Evolutionary conservation across 1,140 invertebrate species (phyloP).

Genomic region (Drosophila neocordata): DNA sequence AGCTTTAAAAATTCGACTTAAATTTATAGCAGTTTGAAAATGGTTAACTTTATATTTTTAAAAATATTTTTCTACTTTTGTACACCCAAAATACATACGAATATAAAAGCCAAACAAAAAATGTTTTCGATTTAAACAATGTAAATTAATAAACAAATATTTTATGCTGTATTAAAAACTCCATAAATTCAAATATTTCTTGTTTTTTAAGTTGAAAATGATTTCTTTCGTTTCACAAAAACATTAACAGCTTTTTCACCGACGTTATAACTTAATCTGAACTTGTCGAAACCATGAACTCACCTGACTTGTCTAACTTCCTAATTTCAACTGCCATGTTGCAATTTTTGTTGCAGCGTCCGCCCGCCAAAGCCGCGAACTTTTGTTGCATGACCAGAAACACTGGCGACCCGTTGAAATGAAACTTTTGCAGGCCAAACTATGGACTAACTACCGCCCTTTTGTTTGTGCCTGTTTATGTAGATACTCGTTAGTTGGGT

Average conservation of each 20-base stretch:
- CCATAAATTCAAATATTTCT: too few species aligned
- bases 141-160: too few species aligned
- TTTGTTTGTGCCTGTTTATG: background rate
- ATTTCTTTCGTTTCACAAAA: background rate
- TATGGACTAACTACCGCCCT: background rate
- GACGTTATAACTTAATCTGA: background rate
- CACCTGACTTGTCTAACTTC: background rate
- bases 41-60: too few species aligned
- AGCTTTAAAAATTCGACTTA: background rate
- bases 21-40: background rate
- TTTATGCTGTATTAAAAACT: too few species aligned
- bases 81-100: too few species aligned
- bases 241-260: background rate
- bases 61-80: too few species aligned
- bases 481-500: background rate
- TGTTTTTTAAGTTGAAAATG: too few species aligned
- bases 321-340: slow-evolving; percentile 24
- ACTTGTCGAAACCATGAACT: background rate
- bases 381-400: slow-evolving; percentile 46
- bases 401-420: background rate
- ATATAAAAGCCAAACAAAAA: too few species aligned
- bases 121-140: too few species aligned
- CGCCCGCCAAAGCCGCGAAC: slow-evolving; percentile 31
- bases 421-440: slow-evolving; percentile 2
- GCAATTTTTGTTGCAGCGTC: slow-evolving; percentile 27